Percentiles rank a stretch among this genome's conserved stretches.
phyloP scores from a whole-genome alignment of 2,797 vertebrate genomes.

The Pogoniulus pusillus region DNA sequence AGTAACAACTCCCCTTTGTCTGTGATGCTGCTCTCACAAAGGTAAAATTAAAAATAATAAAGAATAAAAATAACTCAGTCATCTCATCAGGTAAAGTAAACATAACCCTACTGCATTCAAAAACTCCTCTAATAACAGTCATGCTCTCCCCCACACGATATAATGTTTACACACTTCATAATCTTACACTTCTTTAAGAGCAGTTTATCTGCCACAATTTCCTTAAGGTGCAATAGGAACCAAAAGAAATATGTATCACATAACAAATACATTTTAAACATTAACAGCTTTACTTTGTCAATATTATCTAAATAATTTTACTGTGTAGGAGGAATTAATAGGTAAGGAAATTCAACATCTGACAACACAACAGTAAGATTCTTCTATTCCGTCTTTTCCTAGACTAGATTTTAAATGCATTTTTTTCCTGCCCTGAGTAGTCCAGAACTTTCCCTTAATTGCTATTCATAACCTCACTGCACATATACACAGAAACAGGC shows the following conservation, averaged over 20 bases:
- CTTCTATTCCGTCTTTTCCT: neutral
- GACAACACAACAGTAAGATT: neutral
- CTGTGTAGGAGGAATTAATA: neutral
- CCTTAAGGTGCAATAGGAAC: neutral
- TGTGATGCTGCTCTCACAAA: neutral
- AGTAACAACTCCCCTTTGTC: neutral
- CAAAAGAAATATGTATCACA: neutral
- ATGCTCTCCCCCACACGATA: neutral
- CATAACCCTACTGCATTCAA: neutral
- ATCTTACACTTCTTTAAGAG: neutral
- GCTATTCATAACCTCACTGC: neutral
- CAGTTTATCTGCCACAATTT: neutral
- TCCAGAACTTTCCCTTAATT: neutral
- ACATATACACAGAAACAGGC: neutral
- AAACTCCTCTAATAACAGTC: neutral
- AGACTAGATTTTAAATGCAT: neutral
- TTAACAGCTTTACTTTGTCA: neutral
- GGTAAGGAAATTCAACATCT: neutral
- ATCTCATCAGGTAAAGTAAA: neutral
- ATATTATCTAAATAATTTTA: neutral
- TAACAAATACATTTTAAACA: neutral
- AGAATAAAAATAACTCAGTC: neutral
- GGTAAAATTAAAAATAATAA: neutral
- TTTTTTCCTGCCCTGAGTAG: neutral
- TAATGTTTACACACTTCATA: neutral